These are phyloP conservation scores for Lycocerus yunnanus DNA, from an alignment of 2,888 invertebrate genomes.

Conservation along the genomic window DNA sequence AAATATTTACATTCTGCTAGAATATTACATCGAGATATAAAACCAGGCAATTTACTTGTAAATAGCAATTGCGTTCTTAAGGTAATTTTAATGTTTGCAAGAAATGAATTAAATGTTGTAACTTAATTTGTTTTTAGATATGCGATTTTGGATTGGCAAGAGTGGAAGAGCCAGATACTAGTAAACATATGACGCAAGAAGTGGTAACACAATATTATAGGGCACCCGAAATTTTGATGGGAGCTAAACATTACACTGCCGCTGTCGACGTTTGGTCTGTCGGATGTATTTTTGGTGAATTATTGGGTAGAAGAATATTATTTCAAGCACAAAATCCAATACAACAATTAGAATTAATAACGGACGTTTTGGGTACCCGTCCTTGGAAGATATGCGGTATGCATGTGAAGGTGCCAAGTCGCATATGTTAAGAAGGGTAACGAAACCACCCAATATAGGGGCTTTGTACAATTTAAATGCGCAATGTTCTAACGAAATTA, in stretches of 20 bases:
- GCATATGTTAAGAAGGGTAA: slow-evolving; percentile 87
- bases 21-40: slow-evolving; percentile 98
- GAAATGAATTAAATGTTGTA: neutral
- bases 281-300: slow-evolving; percentile 98
- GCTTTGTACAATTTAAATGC: slow-evolving; percentile 86
- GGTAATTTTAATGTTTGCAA: slow-evolving; percentile 54
- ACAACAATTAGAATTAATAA: slow-evolving; percentile 96
- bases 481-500: slow-evolving; percentile 97
- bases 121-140: slow-evolving; percentile 64
- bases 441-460: slow-evolving; percentile 85
- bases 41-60: slow-evolving; percentile 97
- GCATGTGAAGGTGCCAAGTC: slow-evolving; percentile 95
- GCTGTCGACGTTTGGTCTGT: slow-evolving; percentile 99
- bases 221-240: slow-evolving; percentile 99
- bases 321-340: slow-evolving; percentile 98
- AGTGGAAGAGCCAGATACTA: slow-evolving; percentile 93
- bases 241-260: slow-evolving; percentile 94
- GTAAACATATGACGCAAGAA: slow-evolving; percentile 98
- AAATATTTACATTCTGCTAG: slow-evolving; percentile 99
- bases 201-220: slow-evolving; percentile 99
- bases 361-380: slow-evolving; percentile 97
- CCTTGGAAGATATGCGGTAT: slow-evolving; percentile 93
- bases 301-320: slow-evolving; percentile 91
- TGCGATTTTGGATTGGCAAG: slow-evolving; percentile 99
- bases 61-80: slow-evolving; percentile 99